Base-by-base conservation (phyloP, 2,888 invertebrate species). In the Formica aserva region DNA sequence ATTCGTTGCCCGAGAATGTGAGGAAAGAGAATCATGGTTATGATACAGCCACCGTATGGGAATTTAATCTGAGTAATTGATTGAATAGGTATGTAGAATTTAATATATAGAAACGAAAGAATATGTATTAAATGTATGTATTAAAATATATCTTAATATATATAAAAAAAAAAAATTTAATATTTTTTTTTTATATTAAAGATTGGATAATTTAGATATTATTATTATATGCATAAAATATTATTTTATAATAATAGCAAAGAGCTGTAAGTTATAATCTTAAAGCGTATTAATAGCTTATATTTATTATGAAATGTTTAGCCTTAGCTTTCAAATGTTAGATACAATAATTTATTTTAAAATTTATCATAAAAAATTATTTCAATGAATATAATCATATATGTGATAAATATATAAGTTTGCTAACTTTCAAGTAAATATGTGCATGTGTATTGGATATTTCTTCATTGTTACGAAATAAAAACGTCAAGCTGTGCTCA, bases 1-100 rank as follows among this genome's bases (percentile, higher is more conserved):
- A 89, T 52, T 35, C 71, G 3, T 67, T 90, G 22, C 81, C 89
- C 18, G 83, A 84, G 11, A 76, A 75, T 9, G 66, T 84, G 8
- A 71, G 26, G 11, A 63, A 52, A 9, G 89, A 87, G 45, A 89
- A 89, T 78, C 52, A 82, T 8, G 84, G 84, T 11, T 90, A 82
- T 57, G 52, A 84, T 22, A 41, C 45, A 9, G 75, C 81, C 15
- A 65, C 35, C 11, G 62, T 90, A 6, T 83, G 85, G 83, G 75
- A 85, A 32, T 86, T 90, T 55, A 11, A 35, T 1, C 57, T 15
- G 38, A 67, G 35, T 13, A 18, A 26, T 18, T 48, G 11, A 63
- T 6, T 6, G 35, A 35, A 26, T 26, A 26, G 26, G 11, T 8
- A 35, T 38, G n/a, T 38, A 32, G 3, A 63, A 48, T 32, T 41